Conservation (phyloP, 2,113 vertebrate genomes). For the Pangasianodon hypophthalmus region DNA sequence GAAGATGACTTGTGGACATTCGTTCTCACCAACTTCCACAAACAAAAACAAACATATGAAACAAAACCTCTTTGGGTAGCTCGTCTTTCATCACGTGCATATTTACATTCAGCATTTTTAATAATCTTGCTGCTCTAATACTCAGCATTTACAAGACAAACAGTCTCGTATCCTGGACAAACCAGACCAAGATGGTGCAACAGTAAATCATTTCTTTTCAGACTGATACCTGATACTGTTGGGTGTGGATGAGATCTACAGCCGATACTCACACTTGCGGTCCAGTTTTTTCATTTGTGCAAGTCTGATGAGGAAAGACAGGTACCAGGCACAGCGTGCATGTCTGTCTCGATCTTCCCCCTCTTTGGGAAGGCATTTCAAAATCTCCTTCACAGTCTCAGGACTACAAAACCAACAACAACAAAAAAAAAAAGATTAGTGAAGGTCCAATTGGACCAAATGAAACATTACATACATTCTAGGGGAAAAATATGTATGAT, state of each 20-base stretch:
- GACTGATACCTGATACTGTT: background rate
- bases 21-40: constrained; percentile 68
- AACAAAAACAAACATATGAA: background rate
- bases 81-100: background rate
- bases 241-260: background rate
- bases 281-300: constrained; percentile 71
- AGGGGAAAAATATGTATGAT: no score
- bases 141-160: background rate
- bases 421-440: background rate
- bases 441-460: background rate
- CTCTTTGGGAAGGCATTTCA: constrained; percentile 75
- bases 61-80: background rate
- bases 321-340: constrained; percentile 82
- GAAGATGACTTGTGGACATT: constrained; percentile 68
- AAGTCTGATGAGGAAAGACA: constrained; percentile 82
- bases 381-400: constrained; percentile 75
- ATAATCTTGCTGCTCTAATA: background rate
- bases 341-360: constrained; percentile 72
- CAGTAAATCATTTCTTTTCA: background rate
- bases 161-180: background rate
- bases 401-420: constrained; percentile 25
- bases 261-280: constrained; percentile 80
- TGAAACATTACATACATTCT: no score
- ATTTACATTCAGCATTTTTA: background rate
- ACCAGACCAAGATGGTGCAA: background rate